Evolutionary conservation across 2,888 invertebrate species (phyloP), one percentile per base, ranked within the genome.

Genomic region (Thereva nobilitata): DNA sequence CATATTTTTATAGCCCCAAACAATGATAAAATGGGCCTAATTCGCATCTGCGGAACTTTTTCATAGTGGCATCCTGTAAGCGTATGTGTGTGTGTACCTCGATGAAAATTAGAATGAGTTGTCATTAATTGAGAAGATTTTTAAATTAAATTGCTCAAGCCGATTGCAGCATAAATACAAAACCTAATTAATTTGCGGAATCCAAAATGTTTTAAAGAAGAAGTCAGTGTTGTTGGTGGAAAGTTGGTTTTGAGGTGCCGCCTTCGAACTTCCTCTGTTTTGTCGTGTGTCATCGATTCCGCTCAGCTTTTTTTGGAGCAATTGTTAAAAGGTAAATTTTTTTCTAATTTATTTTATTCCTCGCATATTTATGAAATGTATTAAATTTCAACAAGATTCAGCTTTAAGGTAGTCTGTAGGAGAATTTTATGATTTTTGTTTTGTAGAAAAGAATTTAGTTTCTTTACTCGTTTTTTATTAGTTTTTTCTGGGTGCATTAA

Each of bases 101-200:
- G 47, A 47, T 45, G 38, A 59, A 59, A 47, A 59, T 41, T 59
- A 10, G 49, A 59, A 47, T 47, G 59, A 59, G 59, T 59, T 59
- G 59, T 59, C 59, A 45, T 56, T 34, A 45, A 57, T 42, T 57
- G 42, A 57, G 44, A 42, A 42, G 45, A 57, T 57, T 55, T 49
- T 49, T 12, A 49, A 10, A 10, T 7, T 49, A 10, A 5, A 49
- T 23, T 23, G 23, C 23, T 23, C 23, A 23, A 2, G 23, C 23
- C 23, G 23, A 1, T 2, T 23, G 23, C 23, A 23, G 23, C 23
- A 23, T 23, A 23, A 23, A 23, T 23, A 23, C 23, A 23, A 23
- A 23, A 23, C 23, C 1, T 23, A 23, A 23, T 23, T 23, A 23
- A 23, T 23, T 23, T 23, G 23, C 23, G 23, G 23, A 23, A 23